These are phyloP conservation scores for Drosophila dunni DNA, from an alignment of 1,140 invertebrate species.

Conservation along the genomic window DNA sequence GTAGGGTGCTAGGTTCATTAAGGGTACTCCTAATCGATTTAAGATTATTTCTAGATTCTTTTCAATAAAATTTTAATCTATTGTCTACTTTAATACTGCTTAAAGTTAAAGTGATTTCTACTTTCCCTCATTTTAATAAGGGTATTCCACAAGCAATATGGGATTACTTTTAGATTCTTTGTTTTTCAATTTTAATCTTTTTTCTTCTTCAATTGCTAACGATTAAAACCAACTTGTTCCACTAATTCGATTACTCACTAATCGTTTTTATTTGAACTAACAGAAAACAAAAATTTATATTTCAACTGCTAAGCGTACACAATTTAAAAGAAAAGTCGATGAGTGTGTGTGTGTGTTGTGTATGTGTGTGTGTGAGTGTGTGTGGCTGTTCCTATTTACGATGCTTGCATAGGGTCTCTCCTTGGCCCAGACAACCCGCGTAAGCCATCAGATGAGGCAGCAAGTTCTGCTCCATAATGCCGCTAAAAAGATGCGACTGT, in stretches of 20 bases:
- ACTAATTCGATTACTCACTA: background rate
- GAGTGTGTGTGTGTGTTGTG: background rate
- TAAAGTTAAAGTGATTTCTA: no score
- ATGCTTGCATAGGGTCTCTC: conserved; percentile 45
- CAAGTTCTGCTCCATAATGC: conserved; percentile 91
- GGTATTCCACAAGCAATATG: no score
- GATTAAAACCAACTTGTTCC: background rate
- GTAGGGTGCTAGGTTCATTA: no score
- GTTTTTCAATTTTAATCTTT: background rate
- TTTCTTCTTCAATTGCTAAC: background rate
- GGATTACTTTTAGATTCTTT: no score
- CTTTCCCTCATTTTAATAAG: no score
- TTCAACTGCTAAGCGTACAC: conserved; percentile 3
- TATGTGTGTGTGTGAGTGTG: background rate
- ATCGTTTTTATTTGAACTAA: conserved; percentile 32
- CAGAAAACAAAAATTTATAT: conserved; percentile 43
- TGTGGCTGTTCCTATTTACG: background rate
- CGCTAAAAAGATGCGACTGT: conserved; percentile 89
- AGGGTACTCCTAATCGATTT: no score
- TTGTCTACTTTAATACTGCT: no score
- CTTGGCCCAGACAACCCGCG: conserved; percentile 86
- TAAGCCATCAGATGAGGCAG: conserved; percentile 90
- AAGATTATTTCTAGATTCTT: no score
- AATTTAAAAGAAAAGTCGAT: background rate
- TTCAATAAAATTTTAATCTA: no score